A percentile compares a stretch with the other conserved stretches of the same genome.
phyloP scores from a whole-genome alignment of 2,888 invertebrate genomes.

The Tipula vernalis region DNA sequence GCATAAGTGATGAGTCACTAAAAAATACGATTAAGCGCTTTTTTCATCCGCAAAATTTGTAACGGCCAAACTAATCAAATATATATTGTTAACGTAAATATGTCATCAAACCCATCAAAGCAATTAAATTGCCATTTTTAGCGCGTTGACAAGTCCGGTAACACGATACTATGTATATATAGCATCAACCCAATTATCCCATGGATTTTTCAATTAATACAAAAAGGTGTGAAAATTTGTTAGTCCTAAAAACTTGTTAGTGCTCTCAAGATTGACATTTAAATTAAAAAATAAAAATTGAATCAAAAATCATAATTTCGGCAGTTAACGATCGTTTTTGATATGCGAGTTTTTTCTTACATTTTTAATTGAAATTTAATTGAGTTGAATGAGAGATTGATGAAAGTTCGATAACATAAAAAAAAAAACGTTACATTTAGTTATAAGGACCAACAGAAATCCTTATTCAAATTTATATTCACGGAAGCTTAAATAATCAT shows the following conservation, averaged over 20 bases:
- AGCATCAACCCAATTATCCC: too few relatives aligned
- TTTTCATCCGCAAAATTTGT: neutral
- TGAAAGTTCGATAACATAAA: neutral
- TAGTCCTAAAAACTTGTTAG: neutral
- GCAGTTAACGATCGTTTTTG: neutral
- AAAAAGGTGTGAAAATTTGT: neutral
- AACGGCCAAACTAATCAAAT: neutral
- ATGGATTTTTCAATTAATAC: neutral
- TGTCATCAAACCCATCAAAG: neutral
- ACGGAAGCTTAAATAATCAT: slow-evolving; percentile 7
- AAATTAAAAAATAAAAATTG: neutral
- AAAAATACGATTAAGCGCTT: too few relatives aligned
- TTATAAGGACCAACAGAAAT: neutral
- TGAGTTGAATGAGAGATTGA: neutral
- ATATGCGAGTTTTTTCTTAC: neutral
- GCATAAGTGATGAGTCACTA: neutral
- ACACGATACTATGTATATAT: neutral
- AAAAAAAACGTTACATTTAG: neutral
- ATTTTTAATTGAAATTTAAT: slow-evolving; percentile 10
- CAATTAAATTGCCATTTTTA: neutral
- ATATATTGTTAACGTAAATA: neutral
- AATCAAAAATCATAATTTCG: neutral
- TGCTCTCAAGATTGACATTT: neutral
- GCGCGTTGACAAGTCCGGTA: neutral
- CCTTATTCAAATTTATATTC: neutral